Base-by-base conservation (phyloP, 2,113 vertebrate species). In the Gasterosteus aculeatus region DNA sequence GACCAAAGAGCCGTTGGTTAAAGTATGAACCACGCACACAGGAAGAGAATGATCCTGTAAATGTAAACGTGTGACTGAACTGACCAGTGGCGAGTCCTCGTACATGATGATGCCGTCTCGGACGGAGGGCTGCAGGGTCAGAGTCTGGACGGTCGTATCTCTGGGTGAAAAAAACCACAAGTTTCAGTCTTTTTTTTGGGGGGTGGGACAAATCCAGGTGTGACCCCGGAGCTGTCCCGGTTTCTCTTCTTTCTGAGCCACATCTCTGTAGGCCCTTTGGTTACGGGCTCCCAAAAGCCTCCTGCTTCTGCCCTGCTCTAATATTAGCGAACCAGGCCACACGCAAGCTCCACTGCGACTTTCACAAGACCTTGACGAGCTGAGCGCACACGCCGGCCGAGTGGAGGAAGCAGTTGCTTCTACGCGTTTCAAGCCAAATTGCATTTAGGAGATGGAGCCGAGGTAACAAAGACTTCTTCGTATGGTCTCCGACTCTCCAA, bases 111-210 rank as follows among this genome's bases (percentile, higher is more conserved):
- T 91, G 62, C 98, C 98, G 5, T 97, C 95, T 87, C 93, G 94
- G 75, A 99, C 97, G 7, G 97, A 97, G 56, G 98, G 98, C 88
- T 99, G 98, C 53, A 99, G 90, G 3, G 98, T 99, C 83, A 99
- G 94, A 18, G 95, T 96, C 92, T 99, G 98, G 29, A 99, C 97
- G 0, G 98, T 99, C 2, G 97, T 99, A 77, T 99, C 98, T 82
- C 98, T 99, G 90, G 61, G 29, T 85, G 64, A 16, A 72, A 57
- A 29, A 69, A 54, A 57, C 2, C 41, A 19, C 22, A 26, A 26
- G 22, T 26, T 26, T 26, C 22, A 26, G 22, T 26, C 22, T 26
- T 26, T 26, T 26, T 26, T 26, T 26, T 26, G 1, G 22, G 22
- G 22, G 22, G 22, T 26, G 22, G 22, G 0, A 31, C 42, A 61